Base-by-base conservation (phyloP, 2,113 vertebrate species). In the Oenanthe oenanthe region DNA sequence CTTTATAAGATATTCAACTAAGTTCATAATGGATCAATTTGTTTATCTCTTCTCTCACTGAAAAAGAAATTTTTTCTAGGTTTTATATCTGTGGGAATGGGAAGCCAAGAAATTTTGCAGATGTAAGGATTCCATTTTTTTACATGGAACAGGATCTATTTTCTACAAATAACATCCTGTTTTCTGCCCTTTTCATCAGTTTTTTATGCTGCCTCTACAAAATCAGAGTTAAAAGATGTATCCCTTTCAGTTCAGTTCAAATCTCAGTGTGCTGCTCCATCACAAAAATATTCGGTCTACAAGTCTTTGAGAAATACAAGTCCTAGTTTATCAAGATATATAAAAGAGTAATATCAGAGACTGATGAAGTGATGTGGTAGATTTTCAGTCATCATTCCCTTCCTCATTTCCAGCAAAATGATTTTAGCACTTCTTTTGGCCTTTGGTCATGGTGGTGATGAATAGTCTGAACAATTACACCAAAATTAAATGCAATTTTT, bases 141-240 rank as follows among this genome's bases (percentile, higher is more conserved):
- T 67, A 70, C 63, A 61, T 48, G 82, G 38, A 70, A 80, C 6
- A 62, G 47, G 9, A 15, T 28, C 80, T 58, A 3, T 57, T 83
- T 93, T 80, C 62, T 38, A 58, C n/a, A 76, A 76, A 20, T 38
- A 71, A 71, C 9, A 54, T 15, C 57, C 18, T 36, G 29, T 56
- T 62, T 79, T 76, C 67, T 80, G 26, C 21, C n/a, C 38, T 56
- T 70, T 78, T 38, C 4, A 28, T 72, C 63, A 62, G 18, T 31
- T 68, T 90, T 90, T 88, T 83, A 75, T 88, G 47, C 34, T 93
- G 34, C 56, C 25, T 83, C 31, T 77, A 82, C 25, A 86, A 96
- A 91, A 70, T 9, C 45, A 56, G 31, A 65, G 53, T 43, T n/a
- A 28, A 91, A 88, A 85, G 61, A 58, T 24, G 67, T 12, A 85